Evolutionary conservation across 2,113 vertebrate genomes (phyloP), one percentile per base, ranked within the genome.

Genomic region (Pycnonotus jocosus): DNA sequence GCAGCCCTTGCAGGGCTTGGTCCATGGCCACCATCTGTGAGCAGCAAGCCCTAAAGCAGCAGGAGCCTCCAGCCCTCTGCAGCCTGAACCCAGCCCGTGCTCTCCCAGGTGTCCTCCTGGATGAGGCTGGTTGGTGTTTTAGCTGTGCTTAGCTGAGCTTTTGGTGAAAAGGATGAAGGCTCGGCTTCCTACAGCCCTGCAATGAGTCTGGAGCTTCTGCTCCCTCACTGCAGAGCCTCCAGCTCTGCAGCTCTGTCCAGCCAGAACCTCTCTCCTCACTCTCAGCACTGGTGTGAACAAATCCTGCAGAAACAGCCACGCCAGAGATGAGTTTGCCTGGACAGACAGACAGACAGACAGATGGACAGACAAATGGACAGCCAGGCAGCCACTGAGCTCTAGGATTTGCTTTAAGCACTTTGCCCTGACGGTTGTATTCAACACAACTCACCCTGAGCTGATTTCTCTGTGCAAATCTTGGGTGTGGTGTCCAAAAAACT

Each of bases 51-150:
- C 25, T 2, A 9, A 48, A 11, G 3, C 58, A 57, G 31, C 3
- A 0, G 60, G 23, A 68, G 37, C 56, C 81, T 28, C 2, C 24
- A 47, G 45, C 30, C 28, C 66, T n/a, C 57, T 28, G 76, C 10
- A 54, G 7, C 13, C 64, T 45, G 78, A 15, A 3, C 11, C 50
- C n/a, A 21, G 40, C 69, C 60, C 14, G 30, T 48, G 61, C 44
- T 66, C 24, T 35, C 33, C 48, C 15, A 0, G 2, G 0, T 45
- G 20, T 11, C 3, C n/a, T 27, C 44, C 21, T 1, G 1, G 24
- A 5, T 6, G 20, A 37, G 58, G 50, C 14, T 13, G 22, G 7
- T 37, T 24, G 25, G 28, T 20, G 2, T 48, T 66, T 44, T 1
- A 45, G 6, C 60, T 61, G 24, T 17, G 31, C 1, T 1, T 3